Base-by-base conservation (phyloP, 1,140 invertebrate species). In the Drosophila triauraria region DNA sequence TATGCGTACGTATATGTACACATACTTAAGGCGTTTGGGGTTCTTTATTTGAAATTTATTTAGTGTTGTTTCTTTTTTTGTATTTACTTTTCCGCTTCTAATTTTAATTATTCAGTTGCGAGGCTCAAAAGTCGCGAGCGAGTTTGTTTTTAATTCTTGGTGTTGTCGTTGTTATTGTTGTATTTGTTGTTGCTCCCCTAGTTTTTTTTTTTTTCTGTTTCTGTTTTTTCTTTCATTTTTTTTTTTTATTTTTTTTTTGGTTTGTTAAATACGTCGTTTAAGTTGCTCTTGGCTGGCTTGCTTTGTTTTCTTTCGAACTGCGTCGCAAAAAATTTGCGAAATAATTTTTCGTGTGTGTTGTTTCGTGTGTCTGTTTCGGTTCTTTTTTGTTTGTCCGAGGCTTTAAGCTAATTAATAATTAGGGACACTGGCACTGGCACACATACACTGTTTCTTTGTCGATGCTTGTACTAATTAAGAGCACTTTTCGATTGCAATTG, bases 31-130 rank as follows among this genome's bases (percentile, higher is more conserved):
- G 59, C 68, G 48, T 80, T 87, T 78, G 58, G 60, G 54, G 53
- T 72, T 74, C 68, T 85, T 85, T 86, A 82, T 82, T 78, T 67
- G 64, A 78, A 57, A 81, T 87, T 68, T 79, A 72, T 87, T 69
- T 58, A 50, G 40, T 61, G 65, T 63, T 82, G 53, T 62, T 51
- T 70, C 46, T 59, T 57, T 75, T 70, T 72, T 48, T 62, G 70
- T 88, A 88, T 88, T 88, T 90, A 88, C 81, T 90, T 90, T 90
- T 88, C 85, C 65, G 85, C 81, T 88, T 90, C 81, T 90, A 90
- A 90, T 90, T 90, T 90, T 90, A 90, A 90, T 90, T 90, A 90
- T 90, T 85, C 85, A 88, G 85, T 90, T 90, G 85, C 71, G 70
- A 74, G 65, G 85, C 85, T 90, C 85, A 88, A 90, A 90, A 90